Percentiles rank a stretch among this genome's conserved stretches.
phyloP scores from a whole-genome alignment of 2,113 vertebrate species.

The Elgaria multicarinata region DNA sequence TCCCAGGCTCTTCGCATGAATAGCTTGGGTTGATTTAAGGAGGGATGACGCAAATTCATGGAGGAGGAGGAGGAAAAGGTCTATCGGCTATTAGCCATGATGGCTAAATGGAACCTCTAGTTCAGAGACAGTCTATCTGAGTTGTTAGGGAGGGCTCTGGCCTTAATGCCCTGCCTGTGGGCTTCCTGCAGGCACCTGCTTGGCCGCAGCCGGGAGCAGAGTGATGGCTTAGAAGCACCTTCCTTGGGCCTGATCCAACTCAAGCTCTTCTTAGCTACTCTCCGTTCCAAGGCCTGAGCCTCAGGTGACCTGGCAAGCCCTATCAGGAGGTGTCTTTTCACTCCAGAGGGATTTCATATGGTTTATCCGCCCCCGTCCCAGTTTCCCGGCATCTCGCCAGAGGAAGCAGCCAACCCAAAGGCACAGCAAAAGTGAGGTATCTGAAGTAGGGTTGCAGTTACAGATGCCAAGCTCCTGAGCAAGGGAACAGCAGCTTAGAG shows the following conservation, averaged over 20 bases:
- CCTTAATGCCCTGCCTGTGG: too few relatives aligned
- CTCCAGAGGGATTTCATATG: too few relatives aligned
- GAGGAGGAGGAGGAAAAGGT: background rate
- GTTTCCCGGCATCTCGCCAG: background rate
- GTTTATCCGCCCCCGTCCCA: background rate
- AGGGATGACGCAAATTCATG: background rate
- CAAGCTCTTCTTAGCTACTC: background rate
- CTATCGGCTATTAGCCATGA: background rate
- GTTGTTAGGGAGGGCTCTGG: background rate
- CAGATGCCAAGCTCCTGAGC: background rate
- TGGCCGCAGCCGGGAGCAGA: background rate
- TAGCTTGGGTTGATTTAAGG: background rate
- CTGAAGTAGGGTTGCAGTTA: background rate
- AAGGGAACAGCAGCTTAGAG: background rate
- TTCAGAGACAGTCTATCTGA: background rate
- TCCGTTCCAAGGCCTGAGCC: background rate
- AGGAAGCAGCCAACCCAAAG: background rate
- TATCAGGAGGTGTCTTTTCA: too few relatives aligned
- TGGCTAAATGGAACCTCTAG: background rate
- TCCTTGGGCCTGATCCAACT: background rate
- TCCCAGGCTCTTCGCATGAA: background rate
- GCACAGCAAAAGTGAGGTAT: constrained; percentile 25
- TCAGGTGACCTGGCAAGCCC: background rate
- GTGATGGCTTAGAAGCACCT: background rate
- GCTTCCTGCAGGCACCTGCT: background rate